A percentile compares a stretch with the other conserved stretches of the same genome.
phyloP scores from a whole-genome alignment of 2,888 invertebrate species.

The Malachius bipustulatus region DNA sequence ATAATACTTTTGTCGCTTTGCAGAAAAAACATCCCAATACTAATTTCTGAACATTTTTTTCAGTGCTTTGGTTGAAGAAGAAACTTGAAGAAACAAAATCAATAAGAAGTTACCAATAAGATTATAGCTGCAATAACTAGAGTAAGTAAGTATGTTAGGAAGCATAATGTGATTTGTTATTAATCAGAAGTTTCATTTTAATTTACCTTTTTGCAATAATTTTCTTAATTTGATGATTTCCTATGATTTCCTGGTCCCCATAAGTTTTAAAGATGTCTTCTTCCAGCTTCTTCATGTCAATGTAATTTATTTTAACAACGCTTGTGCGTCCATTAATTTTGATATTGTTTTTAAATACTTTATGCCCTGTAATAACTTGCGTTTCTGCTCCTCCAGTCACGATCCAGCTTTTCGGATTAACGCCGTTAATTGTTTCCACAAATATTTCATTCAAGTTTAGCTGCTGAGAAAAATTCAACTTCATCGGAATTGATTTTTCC shows the following conservation, averaged over 20 bases:
- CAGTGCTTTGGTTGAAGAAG: too few relatives aligned
- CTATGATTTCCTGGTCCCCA: constrained; percentile 38
- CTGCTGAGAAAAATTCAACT: constrained; percentile 31
- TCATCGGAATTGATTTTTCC: constrained; percentile 29
- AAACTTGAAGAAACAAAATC: too few relatives aligned
- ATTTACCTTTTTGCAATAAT: constrained; percentile 24
- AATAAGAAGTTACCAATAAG: too few relatives aligned
- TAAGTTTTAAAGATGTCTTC: constrained; percentile 33
- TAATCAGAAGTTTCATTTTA: too few relatives aligned
- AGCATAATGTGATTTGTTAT: neutral
- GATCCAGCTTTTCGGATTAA: constrained; percentile 36
- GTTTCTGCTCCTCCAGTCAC: constrained; percentile 32
- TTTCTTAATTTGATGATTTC: constrained; percentile 34
- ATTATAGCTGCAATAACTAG: too few relatives aligned
- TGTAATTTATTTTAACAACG: constrained; percentile 37
- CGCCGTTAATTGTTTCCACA: constrained; percentile 37
- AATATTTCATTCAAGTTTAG: constrained; percentile 33
- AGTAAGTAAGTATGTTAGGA: too few relatives aligned
- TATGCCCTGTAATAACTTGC: constrained; percentile 39
- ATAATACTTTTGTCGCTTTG: too few relatives aligned
- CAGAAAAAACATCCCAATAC: too few relatives aligned
- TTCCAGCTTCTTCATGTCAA: constrained; percentile 36
- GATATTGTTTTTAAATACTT: constrained; percentile 37
- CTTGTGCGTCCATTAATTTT: constrained; percentile 34
- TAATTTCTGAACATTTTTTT: too few relatives aligned